These are phyloP conservation scores for Rhabdomys dilectus DNA, from an alignment of 2,113 vertebrate genomes.

Conservation along the genomic window DNA sequence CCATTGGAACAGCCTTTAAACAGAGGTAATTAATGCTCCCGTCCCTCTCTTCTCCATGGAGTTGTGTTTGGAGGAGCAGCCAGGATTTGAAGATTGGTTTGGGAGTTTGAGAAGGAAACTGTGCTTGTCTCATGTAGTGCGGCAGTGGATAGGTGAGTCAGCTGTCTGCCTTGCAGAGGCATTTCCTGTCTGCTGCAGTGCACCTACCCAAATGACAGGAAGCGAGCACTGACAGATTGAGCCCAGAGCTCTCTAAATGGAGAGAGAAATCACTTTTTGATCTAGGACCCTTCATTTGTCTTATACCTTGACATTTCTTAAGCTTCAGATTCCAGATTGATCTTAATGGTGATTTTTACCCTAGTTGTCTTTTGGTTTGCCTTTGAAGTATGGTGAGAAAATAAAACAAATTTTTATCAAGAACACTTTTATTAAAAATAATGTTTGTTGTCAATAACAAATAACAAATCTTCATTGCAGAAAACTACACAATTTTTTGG, in stretches of 20 bases:
- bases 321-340: neutral
- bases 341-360: conserved; percentile 19
- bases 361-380: neutral
- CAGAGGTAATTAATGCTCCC: conserved; percentile 86
- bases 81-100: neutral
- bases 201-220: neutral
- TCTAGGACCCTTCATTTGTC: neutral
- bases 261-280: conserved; percentile 41
- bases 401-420: conserved; percentile 37
- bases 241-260: conserved; percentile 31
- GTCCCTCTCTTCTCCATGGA: neutral
- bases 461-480: conserved; percentile 10
- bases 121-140: neutral
- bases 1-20: conserved; percentile 85
- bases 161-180: neutral
- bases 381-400: conserved; percentile 36
- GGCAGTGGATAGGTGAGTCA: neutral
- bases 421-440: conserved; percentile 9
- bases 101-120: neutral
- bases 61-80: neutral
- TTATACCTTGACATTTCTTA: conserved; percentile 54
- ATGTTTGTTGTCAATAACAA: conserved; percentile 11
- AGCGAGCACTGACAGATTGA: neutral
- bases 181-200: neutral
- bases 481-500: neutral